Evolutionary conservation across 1,140 invertebrate genomes (phyloP), one percentile per base, ranked within the genome.

Genomic region (Phthorimaea operculella): DNA sequence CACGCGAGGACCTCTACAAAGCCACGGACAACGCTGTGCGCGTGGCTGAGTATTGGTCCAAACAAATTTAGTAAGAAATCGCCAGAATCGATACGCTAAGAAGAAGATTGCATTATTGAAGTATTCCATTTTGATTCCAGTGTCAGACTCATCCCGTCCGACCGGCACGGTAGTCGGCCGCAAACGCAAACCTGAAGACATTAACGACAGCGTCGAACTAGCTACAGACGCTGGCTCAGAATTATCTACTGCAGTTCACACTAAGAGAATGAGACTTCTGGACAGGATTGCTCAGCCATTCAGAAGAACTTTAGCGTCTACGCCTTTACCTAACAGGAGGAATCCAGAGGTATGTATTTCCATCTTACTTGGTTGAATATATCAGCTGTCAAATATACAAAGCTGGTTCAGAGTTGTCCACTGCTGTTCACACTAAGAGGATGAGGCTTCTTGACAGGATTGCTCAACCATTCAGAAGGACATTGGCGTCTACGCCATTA

Each of bases 101-200:
- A n/a, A n/a, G n/a, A n/a, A n/a, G n/a, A n/a, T n/a, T n/a, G n/a
- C n/a, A n/a, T n/a, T n/a, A n/a, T n/a, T 28, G 21, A 28, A 4
- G 21, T 28, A 28, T 4, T 6, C 21, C 21, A n/a, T n/a, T n/a
- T n/a, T n/a, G n/a, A n/a, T n/a, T 28, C 1, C 36, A 39, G 36
- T 39, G n/a, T 9, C 8, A 3, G 36, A 39, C 4, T n/a, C 36
- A 9, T 3, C 45, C 17, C 63, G 83, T 11, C 78, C 78, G 1
- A 78, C 72, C 0, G 81, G 71, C 11, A 71, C 82, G 0, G 81
- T 84, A 44, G 80, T 86, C 33, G 81, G 83, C 0, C 74, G 83
- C 63, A 86, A 86, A 62, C 77, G 83, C 10, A 70, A 73, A 44
- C 73, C 76, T 10, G 75, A 74, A n/a, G 59, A 52, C 21, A 2